Evolutionary conservation across 2,797 vertebrate genomes (phyloP).

Genomic region (Eremophila alpestris): DNA sequence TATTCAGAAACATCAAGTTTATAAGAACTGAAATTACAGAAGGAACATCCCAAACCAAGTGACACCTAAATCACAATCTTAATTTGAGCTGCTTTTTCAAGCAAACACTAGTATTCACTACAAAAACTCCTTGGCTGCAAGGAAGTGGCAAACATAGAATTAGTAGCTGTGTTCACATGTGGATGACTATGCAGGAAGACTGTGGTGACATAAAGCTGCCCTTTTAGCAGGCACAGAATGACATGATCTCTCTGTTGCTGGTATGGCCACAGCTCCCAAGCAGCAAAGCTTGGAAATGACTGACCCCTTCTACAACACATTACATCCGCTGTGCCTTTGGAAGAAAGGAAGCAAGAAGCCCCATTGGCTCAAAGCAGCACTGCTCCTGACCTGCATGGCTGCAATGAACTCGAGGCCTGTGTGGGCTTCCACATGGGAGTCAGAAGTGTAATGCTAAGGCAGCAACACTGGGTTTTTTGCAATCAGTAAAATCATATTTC

Average conservation of each 20-base stretch:
- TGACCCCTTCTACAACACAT: neutral
- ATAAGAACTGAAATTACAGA: neutral
- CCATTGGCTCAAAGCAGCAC: neutral
- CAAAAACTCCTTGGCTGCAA: neutral
- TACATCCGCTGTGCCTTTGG: neutral
- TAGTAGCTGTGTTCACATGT: neutral
- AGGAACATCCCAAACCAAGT: neutral
- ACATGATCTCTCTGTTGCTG: neutral
- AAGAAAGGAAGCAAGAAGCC: neutral
- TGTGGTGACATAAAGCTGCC: neutral
- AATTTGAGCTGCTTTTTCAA: neutral
- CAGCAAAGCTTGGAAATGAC: neutral
- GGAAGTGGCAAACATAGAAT: neutral
- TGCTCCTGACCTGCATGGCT: neutral
- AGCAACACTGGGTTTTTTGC: neutral
- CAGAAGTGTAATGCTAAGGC: neutral
- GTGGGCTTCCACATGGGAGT: fast-evolving
- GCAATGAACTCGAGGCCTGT: fast-evolving
- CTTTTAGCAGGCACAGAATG: neutral
- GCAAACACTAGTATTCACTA: neutral
- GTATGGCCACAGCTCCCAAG: neutral
- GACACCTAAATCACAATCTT: neutral
- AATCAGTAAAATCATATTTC: too few relatives aligned
- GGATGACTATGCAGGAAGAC: neutral
- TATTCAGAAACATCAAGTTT: neutral